phyloP scores from a whole-genome alignment of 2,888 invertebrate genomes.

The Leptinotarsa juncta region DNA sequence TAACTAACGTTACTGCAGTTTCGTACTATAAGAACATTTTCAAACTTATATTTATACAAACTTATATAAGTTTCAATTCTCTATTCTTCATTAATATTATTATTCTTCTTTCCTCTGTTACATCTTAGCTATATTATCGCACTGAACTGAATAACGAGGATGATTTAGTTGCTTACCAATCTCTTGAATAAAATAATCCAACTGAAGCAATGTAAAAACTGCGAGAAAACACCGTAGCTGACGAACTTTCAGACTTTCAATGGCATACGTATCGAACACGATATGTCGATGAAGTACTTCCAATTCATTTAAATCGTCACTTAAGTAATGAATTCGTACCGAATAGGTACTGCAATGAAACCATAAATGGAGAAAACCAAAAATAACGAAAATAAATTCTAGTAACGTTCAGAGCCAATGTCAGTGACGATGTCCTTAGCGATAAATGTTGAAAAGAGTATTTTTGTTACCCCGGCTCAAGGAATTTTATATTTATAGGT shows the following conservation, averaged over 20 bases:
- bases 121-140: too few relatives aligned
- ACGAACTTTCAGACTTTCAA: background rate
- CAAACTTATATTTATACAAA: too few relatives aligned
- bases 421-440: background rate
- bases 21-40: too few relatives aligned
- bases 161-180: background rate
- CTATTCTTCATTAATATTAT: too few relatives aligned
- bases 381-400: constrained; percentile 7
- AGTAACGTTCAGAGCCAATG: constrained; percentile 8
- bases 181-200: background rate
- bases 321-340: constrained; percentile 1
- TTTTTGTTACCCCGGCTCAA: background rate
- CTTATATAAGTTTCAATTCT: too few relatives aligned
- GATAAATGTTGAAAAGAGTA: background rate
- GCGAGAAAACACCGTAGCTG: background rate
- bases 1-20: too few relatives aligned
- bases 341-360: background rate
- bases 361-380: background rate
- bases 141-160: too few relatives aligned
- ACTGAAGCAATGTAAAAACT: background rate
- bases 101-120: too few relatives aligned
- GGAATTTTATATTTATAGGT: background rate
- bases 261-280: constrained; percentile 2
- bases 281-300: background rate
- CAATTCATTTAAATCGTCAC: constrained; percentile 10